Conservation (phyloP, 2,113 vertebrate species). For the Sinocyclocheilus rhinocerous region DNA sequence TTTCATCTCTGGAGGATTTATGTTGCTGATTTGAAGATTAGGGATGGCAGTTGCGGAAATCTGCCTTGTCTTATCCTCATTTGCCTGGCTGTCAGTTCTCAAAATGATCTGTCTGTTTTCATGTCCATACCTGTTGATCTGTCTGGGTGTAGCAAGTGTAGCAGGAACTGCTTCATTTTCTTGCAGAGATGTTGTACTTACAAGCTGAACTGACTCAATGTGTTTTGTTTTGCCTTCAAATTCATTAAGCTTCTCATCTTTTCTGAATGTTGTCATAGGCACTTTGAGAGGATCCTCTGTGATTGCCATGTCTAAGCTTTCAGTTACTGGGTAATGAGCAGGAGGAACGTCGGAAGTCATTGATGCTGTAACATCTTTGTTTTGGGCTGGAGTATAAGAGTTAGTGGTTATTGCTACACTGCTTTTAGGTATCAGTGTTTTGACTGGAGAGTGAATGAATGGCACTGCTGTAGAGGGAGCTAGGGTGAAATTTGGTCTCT, state of each 20-base stretch:
- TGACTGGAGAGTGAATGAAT: conserved; percentile 41
- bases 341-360: background rate
- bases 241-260: conserved; percentile 33
- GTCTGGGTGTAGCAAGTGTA: background rate
- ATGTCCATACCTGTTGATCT: conserved; percentile 41
- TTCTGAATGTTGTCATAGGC: conserved; percentile 16
- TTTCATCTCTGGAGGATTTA: conserved; percentile 15
- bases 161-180: background rate
- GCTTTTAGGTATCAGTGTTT: background rate
- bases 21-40: conserved; percentile 18
- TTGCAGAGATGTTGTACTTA: conserved; percentile 15
- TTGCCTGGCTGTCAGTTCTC: background rate
- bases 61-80: conserved; percentile 18
- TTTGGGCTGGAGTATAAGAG: conserved; percentile 12
- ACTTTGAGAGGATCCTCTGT: conserved; percentile 39
- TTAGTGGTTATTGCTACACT: conserved; percentile 7
- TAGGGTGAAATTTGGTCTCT: conserved; percentile 51
- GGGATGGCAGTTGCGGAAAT: conserved; percentile 33
- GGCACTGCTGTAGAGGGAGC: conserved; percentile 50
- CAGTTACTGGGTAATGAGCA: background rate
- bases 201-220: background rate
- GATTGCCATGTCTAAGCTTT: conserved; percentile 11
- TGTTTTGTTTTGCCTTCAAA: conserved; percentile 1
- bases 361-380: background rate
- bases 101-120: conserved; percentile 38